Evolutionary conservation across 2,113 vertebrate species (phyloP).

Genomic region (Cheilinus undulatus): DNA sequence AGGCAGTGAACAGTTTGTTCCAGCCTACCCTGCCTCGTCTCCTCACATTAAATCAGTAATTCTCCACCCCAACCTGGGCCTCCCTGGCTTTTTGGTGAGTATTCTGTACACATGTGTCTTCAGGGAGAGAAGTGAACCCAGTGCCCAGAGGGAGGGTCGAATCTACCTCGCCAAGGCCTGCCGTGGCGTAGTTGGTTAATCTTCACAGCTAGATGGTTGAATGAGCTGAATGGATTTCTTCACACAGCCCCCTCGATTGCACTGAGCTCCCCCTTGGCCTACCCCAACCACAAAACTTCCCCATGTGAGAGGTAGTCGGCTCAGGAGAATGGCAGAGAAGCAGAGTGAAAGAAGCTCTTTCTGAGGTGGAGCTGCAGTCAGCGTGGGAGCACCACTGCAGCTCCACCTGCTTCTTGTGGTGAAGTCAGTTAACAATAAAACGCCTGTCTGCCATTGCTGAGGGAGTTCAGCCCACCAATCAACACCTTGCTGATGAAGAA

Average conservation of each 20-base stretch:
- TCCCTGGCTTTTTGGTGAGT: conserved; percentile 45
- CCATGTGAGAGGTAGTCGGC: conserved; percentile 22
- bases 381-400: conserved; percentile 13
- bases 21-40: conserved; percentile 45
- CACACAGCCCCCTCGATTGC: conserved; percentile 28
- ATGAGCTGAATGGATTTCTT: conserved; percentile 65
- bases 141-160: conserved; percentile 42
- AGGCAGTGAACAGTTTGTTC: conserved; percentile 71
- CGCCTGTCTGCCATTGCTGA: conserved; percentile 53
- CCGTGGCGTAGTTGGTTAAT: conserved; percentile 38
- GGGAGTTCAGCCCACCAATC: conserved; percentile 3
- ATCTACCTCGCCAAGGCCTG: conserved; percentile 22
- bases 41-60: conserved; percentile 48
- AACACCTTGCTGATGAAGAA: not conserved
- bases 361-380: conserved; percentile 42
- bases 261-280: not conserved
- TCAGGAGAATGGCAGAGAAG: conserved; percentile 20
- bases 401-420: conserved; percentile 65
- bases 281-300: conserved; percentile 10
- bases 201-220: conserved; percentile 38
- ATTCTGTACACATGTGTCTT: conserved; percentile 37
- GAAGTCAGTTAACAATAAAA: conserved; percentile 58
- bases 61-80: conserved; percentile 63
- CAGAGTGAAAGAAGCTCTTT: conserved; percentile 67
- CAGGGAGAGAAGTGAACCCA: conserved; percentile 36